Percentiles rank a stretch among this genome's conserved stretches.
Evolutionary conservation across 1,140 invertebrate species (phyloP).

Genomic region (Ostrea denselamellosa): DNA sequence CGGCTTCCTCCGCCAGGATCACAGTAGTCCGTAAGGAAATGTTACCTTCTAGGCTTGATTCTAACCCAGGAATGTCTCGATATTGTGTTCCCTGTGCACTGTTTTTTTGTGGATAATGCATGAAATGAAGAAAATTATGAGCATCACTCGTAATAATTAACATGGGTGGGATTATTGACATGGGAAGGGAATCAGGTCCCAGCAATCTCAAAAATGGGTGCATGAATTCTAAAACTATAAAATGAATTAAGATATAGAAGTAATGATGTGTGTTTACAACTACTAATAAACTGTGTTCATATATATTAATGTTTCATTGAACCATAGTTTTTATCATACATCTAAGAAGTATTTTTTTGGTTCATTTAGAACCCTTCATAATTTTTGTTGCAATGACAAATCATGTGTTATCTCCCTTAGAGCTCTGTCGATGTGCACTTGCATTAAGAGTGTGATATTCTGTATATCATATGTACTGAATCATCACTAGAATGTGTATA

Average conservation of each 20-base stretch:
- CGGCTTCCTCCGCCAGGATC: constrained; percentile 79
- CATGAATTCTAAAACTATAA: not conserved
- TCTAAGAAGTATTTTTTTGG: too few species aligned
- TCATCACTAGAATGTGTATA: not conserved
- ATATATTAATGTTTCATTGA: not conserved
- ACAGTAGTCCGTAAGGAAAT: constrained; percentile 79
- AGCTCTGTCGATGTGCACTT: not conserved
- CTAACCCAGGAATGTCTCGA: constrained; percentile 42
- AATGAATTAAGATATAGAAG: not conserved
- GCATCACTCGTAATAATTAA: not conserved
- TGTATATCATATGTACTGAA: constrained; percentile 2
- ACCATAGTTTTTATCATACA: not conserved
- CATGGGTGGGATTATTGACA: not conserved
- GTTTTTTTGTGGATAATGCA: not conserved
- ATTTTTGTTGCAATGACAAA: too few species aligned
- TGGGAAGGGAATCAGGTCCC: not conserved
- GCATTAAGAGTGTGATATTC: not conserved
- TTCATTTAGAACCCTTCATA: too few species aligned
- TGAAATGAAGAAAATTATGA: not conserved
- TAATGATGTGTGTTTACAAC: too few species aligned
- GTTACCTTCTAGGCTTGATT: constrained; percentile 47
- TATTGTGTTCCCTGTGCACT: not conserved
- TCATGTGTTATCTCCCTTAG: not conserved
- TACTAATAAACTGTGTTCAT: not conserved
- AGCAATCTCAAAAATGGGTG: not conserved